phyloP scores from a whole-genome alignment of 2,888 invertebrate species.

The Hymenopus coronatus region DNA sequence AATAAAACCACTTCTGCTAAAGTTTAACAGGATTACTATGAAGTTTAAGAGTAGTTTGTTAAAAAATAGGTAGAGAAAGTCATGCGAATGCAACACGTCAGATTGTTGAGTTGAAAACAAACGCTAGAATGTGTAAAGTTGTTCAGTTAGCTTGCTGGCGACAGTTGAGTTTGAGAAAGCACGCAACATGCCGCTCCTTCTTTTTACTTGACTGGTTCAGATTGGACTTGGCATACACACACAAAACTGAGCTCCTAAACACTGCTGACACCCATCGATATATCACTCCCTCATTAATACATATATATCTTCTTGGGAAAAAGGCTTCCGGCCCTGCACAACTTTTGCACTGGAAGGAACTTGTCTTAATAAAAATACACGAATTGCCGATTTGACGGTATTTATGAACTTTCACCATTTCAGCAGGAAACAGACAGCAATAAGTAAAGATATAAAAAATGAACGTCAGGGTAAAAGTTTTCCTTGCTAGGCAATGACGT shows the following conservation, averaged over 20 bases:
- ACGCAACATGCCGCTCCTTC: not conserved
- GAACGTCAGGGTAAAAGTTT: not conserved
- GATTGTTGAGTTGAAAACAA: not conserved
- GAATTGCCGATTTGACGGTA: conserved; percentile 19
- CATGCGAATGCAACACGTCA: too few species aligned
- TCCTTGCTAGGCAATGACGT: not conserved
- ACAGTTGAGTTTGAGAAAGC: not conserved
- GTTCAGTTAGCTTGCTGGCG: not conserved
- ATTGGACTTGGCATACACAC: not conserved
- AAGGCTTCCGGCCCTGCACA: not conserved
- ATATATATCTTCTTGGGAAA: conserved; percentile 30
- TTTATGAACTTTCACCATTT: conserved; percentile 5
- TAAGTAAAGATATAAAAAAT: not conserved
- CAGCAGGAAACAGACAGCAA: not conserved
- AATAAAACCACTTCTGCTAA: too few species aligned
- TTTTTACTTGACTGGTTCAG: not conserved
- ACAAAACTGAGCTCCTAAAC: not conserved
- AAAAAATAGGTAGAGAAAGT: too few species aligned
- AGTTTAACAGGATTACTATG: too few species aligned
- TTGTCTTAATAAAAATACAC: not conserved
- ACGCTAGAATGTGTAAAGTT: not conserved
- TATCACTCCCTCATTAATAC: conserved; percentile 32
- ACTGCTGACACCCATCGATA: conserved; percentile 23
- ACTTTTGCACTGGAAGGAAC: not conserved
- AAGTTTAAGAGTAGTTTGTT: too few species aligned